A percentile compares a stretch with the other conserved stretches of the same genome.
Conservation (phyloP, 2,113 vertebrate species). For the Quiscalus mexicanus region DNA sequence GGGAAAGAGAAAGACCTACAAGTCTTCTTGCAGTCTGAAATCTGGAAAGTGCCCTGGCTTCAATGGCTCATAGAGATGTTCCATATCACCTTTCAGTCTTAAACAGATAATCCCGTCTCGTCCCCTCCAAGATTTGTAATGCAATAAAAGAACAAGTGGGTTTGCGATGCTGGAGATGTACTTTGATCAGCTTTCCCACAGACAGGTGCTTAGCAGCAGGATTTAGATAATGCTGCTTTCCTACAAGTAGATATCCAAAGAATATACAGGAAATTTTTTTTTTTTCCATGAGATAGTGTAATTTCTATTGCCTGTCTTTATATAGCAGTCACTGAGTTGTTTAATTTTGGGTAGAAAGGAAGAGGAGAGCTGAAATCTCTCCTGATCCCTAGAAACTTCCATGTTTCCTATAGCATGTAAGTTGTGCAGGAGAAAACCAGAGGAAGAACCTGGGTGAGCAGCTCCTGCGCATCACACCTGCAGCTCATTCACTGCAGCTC, state of each 20-base stretch:
- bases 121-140: neutral
- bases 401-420: neutral
- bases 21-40: neutral
- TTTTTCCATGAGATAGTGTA: neutral
- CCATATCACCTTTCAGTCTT: neutral
- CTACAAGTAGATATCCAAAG: neutral
- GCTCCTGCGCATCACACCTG: rapidly evolving
- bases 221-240: neutral
- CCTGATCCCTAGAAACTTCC: neutral
- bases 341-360: neutral
- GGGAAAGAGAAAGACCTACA: neutral
- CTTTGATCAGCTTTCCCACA: neutral
- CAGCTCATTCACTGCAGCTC: neutral
- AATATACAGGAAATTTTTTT: neutral
- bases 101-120: neutral
- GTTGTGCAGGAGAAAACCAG: neutral
- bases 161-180: neutral
- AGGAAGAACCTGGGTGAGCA: neutral
- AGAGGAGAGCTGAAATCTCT: neutral
- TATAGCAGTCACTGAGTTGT: neutral
- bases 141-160: neutral
- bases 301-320: neutral
- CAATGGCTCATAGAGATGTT: neutral
- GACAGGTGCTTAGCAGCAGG: neutral
- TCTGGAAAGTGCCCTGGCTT: neutral